These are phyloP conservation scores for Anolis sagrei DNA, from an alignment of 2,113 vertebrate genomes.

Conservation along the genomic window DNA sequence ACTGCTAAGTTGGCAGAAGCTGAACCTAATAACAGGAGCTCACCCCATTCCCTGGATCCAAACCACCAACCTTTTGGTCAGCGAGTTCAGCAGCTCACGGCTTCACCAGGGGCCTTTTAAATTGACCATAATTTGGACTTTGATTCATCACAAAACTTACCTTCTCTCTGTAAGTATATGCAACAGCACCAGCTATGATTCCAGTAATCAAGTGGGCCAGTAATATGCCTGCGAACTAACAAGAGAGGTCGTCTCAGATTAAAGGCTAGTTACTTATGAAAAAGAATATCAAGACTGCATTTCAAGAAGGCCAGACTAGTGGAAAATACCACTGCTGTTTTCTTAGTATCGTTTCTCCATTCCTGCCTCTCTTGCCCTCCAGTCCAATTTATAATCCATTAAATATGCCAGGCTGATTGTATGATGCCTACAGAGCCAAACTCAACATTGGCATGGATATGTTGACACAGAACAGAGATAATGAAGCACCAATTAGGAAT, in stretches of 20 bases:
- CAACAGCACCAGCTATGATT: neutral
- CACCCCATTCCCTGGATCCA: no score
- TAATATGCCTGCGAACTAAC: neutral
- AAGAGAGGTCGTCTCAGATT: neutral
- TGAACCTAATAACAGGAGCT: no score
- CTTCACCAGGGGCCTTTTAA: no score
- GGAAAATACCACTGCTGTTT: rapidly evolving
- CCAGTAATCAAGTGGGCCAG: neutral
- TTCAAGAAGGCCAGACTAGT: neutral
- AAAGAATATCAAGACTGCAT: neutral
- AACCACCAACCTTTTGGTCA: no score
- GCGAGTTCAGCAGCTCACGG: no score
- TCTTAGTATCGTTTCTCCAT: neutral
- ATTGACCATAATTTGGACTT: no score
- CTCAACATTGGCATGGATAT: neutral
- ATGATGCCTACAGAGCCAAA: rapidly evolving
- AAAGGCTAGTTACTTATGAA: neutral
- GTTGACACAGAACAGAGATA: neutral
- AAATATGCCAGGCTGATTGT: neutral
- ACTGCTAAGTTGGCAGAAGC: no score
- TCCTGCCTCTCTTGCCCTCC: neutral
- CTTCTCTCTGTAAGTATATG: constrained; percentile 11
- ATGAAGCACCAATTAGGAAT: constrained; percentile 18
- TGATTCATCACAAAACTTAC: neutral
- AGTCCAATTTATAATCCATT: neutral